Conservation (phyloP, 2,888 invertebrate genomes). For the Arge pagana region DNA sequence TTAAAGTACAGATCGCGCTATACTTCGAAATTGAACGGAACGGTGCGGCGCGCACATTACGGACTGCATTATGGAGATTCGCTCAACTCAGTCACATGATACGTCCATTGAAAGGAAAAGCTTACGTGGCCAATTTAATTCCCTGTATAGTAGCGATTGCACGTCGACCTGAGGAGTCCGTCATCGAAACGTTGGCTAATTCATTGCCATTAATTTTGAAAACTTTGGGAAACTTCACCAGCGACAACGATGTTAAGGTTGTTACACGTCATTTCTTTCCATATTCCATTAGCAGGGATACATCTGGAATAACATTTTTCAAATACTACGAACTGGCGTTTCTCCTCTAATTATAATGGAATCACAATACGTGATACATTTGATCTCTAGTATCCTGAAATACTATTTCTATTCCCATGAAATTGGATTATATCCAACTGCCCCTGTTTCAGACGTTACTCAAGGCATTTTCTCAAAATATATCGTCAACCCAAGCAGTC, state of each 20-base stretch:
- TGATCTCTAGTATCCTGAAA: background rate
- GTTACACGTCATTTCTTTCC: background rate
- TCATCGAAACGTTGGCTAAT: conserved; percentile 70
- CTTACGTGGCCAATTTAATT: conserved; percentile 75
- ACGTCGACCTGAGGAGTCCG: conserved; percentile 71
- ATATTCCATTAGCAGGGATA: background rate
- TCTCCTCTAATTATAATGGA: no score
- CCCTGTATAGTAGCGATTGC: conserved; percentile 76
- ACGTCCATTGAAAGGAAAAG: conserved; percentile 76
- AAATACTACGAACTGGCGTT: no score
- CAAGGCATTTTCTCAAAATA: conserved; percentile 65
- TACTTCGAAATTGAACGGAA: conserved; percentile 84
- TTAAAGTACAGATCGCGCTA: conserved; percentile 77
- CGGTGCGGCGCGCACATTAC: conserved; percentile 70
- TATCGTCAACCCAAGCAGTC: conserved; percentile 65
- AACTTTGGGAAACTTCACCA: conserved; percentile 70
- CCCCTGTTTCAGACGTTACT: conserved; percentile 60
- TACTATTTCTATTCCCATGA: background rate
- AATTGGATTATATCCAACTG: no score
- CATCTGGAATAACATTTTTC: background rate
- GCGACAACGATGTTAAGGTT: conserved; percentile 74
- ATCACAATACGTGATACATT: no score
- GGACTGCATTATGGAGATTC: conserved; percentile 78
- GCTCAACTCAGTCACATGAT: conserved; percentile 76
- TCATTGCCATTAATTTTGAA: conserved; percentile 70